Evolutionary conservation across 1,140 invertebrate species (phyloP).

Genomic region (Drosophila ogumai): DNA sequence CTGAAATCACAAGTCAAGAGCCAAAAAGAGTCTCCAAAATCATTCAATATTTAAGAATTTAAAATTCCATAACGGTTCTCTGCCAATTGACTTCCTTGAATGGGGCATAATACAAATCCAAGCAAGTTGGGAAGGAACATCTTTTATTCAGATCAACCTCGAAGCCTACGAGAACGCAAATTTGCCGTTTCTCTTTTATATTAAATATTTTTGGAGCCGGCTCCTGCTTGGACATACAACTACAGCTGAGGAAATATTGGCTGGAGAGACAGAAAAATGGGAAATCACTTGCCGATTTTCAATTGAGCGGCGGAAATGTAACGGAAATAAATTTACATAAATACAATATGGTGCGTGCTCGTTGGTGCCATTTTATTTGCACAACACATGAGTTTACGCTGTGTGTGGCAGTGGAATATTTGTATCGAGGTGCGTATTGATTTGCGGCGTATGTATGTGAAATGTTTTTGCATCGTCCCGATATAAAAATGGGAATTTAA

Average conservation of each 20-base stretch:
- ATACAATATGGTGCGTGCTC: constrained; percentile 83
- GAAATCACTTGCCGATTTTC: constrained; percentile 81
- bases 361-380: constrained; percentile 80
- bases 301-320: constrained; percentile 83
- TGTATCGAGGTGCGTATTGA: constrained; percentile 78
- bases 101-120: constrained; percentile 16
- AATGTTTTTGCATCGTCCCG: constrained; percentile 25
- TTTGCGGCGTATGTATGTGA: constrained; percentile 56
- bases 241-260: constrained; percentile 51
- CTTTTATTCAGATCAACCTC: constrained; percentile 56
- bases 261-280: constrained; percentile 39
- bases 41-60: constrained; percentile 19
- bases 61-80: constrained; percentile 11
- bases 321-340: constrained; percentile 84
- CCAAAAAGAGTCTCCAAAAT: background rate
- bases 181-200: constrained; percentile 62
- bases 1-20: background rate
- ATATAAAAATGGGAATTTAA: constrained; percentile 65
- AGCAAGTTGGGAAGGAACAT: constrained; percentile 38
- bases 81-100: constrained; percentile 34
- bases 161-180: constrained; percentile 45
- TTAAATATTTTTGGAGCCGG: constrained; percentile 49
- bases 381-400: constrained; percentile 48
- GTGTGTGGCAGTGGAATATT: constrained; percentile 49
- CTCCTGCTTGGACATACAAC: constrained; percentile 25